These are phyloP conservation scores for Atta texana DNA, from an alignment of 1,140 invertebrate species.

Conservation along the genomic window DNA sequence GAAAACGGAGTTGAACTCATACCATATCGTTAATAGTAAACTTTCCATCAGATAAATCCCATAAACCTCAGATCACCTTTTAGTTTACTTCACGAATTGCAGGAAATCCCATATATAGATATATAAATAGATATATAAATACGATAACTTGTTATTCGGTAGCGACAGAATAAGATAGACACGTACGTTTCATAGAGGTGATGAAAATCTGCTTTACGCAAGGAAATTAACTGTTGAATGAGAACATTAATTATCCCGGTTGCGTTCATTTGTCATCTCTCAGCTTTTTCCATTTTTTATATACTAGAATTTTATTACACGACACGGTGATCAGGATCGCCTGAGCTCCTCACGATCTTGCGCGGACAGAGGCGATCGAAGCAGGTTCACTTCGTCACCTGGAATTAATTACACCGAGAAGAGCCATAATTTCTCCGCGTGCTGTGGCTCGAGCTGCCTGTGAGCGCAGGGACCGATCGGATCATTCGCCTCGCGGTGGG, in stretches of 20 bases:
- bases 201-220: neutral
- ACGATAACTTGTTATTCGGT: neutral
- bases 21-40: slow-evolving; percentile 52
- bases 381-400: slow-evolving; percentile 57
- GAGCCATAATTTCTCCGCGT: slow-evolving; percentile 63
- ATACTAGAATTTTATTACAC: neutral
- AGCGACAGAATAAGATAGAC: neutral
- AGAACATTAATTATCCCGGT: neutral
- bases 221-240: neutral
- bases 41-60: neutral
- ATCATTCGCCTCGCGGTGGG: slow-evolving; percentile 71
- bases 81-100: neutral
- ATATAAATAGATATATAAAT: neutral
- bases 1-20: slow-evolving; percentile 40
- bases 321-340: neutral
- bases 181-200: neutral
- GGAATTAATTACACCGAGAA: slow-evolving; percentile 71
- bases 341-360: neutral
- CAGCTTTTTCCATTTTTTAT: neutral
- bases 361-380: slow-evolving; percentile 21
- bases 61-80: neutral
- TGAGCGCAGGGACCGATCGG: slow-evolving; percentile 56
- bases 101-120: neutral
- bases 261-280: neutral
- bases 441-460: slow-evolving; percentile 26